Percentiles rank a stretch among this genome's conserved stretches.
Evolutionary conservation across 2,888 invertebrate species (phyloP).

Genomic region (Mayetiola destructor): DNA sequence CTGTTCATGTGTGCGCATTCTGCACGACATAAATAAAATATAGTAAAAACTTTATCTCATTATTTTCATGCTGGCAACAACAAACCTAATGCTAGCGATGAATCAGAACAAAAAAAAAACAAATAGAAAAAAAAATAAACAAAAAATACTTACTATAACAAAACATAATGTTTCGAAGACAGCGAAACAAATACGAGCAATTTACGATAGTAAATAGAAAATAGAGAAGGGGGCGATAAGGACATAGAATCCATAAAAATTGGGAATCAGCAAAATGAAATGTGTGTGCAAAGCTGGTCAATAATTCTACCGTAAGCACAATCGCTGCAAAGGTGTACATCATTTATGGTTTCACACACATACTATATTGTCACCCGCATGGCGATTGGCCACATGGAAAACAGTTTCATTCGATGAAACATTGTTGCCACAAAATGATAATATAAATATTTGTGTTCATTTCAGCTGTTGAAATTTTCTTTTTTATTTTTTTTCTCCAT

Average conservation of each 20-base stretch:
- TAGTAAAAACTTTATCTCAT: not conserved
- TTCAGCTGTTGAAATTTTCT: not conserved
- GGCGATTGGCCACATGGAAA: not conserved
- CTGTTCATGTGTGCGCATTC: too few species aligned
- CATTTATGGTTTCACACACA: not conserved
- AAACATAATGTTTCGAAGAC: too few species aligned
- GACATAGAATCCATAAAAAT: too few species aligned
- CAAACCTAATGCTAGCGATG: too few species aligned
- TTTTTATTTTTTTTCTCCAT: not conserved
- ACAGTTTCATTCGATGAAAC: too few species aligned
- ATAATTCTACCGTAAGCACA: too few species aligned
- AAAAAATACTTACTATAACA: too few species aligned
- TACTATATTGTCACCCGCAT: not conserved
- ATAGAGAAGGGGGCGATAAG: too few species aligned
- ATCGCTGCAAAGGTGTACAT: not conserved
- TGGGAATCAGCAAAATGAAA: not conserved
- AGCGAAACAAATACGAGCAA: not conserved
- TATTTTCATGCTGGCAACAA: not conserved
- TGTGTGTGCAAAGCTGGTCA: too few species aligned
- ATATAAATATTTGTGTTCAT: conserved; percentile 6
- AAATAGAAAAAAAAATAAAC: not conserved
- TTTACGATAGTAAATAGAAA: not conserved
- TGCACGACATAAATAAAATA: not conserved
- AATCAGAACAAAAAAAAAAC: not conserved
- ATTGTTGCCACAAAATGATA: conserved; percentile 2